Evolutionary conservation across 2,888 invertebrate species (phyloP).

Genomic region (Strigamia crassipes): DNA sequence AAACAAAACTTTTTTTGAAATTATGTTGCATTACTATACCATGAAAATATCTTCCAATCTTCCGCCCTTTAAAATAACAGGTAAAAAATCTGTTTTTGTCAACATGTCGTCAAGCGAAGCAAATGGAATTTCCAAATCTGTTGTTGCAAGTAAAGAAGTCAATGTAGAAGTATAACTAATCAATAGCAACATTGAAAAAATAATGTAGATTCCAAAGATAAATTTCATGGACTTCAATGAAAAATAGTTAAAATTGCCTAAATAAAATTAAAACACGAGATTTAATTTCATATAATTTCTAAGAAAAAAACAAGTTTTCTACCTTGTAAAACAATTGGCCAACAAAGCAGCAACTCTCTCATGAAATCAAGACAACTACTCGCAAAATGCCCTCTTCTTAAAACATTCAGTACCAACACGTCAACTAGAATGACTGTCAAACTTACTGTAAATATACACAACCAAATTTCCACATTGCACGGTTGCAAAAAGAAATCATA

Average conservation of each 20-base stretch:
- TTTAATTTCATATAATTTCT: no score
- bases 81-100: not conserved
- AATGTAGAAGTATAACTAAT: not conserved
- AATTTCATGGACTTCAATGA: not conserved
- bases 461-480: not conserved
- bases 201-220: not conserved
- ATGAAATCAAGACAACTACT: not conserved
- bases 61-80: not conserved
- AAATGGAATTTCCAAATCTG: not conserved
- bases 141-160: not conserved
- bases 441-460: not conserved
- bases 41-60: no score
- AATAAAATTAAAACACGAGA: no score
- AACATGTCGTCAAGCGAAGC: not conserved
- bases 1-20: no score
- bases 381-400: not conserved
- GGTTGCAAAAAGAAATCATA: not conserved
- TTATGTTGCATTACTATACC: no score
- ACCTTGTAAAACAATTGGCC: not conserved
- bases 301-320: no score
- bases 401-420: no score
- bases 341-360: not conserved
- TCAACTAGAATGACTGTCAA: not conserved
- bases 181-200: not conserved
- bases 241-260: not conserved